Conservation (phyloP, 2,113 vertebrate species). For the Varanus salvator region DNA sequence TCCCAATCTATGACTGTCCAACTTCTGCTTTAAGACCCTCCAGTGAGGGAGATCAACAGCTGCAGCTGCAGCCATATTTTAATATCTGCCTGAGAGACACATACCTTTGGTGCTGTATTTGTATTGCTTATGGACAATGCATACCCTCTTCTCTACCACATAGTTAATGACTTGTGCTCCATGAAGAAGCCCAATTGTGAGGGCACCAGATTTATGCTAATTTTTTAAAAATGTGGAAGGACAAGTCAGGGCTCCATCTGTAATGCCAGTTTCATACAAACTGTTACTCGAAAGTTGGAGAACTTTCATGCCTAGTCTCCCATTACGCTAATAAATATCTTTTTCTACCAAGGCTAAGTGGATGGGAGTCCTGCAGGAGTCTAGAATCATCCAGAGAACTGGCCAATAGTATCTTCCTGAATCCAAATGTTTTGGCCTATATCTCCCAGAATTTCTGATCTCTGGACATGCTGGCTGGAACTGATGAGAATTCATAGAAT, state of each 20-base stretch:
- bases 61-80: not conserved
- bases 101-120: not conserved
- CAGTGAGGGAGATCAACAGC: not conserved
- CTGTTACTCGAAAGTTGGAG: not conserved
- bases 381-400: not conserved
- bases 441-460: too few relatives aligned
- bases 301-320: too few relatives aligned
- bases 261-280: not conserved
- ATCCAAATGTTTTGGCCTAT: too few relatives aligned
- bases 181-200: not conserved
- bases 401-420: not conserved
- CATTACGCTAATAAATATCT: not conserved
- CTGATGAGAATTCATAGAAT: too few relatives aligned
- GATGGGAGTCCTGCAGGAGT: not conserved
- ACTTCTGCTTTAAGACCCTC: too few relatives aligned
- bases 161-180: not conserved
- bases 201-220: too few relatives aligned
- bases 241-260: not conserved
- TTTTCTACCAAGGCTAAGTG: not conserved
- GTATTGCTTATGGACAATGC: not conserved
- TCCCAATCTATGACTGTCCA: too few relatives aligned
- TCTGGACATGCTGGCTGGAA: too few relatives aligned
- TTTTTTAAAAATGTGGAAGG: not conserved
- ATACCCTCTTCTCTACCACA: not conserved
- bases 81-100: not conserved